Conservation (phyloP, 92 coral and sea anemone genomes). For the Zoanthus solanderi region DNA sequence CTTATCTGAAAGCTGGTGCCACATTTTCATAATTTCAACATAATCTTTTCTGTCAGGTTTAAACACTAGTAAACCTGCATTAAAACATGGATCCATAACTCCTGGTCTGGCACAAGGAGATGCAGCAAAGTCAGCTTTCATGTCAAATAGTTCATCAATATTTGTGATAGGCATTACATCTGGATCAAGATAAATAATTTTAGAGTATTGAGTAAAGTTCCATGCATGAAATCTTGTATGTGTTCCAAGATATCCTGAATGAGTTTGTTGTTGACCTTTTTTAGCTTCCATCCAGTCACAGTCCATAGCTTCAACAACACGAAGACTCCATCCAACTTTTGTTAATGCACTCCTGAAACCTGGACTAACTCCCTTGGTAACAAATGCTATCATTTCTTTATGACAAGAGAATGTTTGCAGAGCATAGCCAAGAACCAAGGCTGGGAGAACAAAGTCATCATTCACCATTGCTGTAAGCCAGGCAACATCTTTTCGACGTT, state of each 20-base stretch:
- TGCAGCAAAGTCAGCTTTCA: slow-evolving; percentile 86
- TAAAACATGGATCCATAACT: slow-evolving; percentile 88
- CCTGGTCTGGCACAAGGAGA: slow-evolving; percentile 86
- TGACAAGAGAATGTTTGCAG: slow-evolving; percentile 74
- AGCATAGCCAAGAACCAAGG: slow-evolving; percentile 74
- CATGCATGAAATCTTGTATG: slow-evolving; percentile 95
- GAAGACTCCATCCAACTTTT: slow-evolving; percentile 81
- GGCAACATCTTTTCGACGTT: slow-evolving; percentile 60
- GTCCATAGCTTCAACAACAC: slow-evolving; percentile 79
- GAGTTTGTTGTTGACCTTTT: slow-evolving; percentile 49
- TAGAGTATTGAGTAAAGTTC: slow-evolving; percentile 82
- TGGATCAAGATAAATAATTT: slow-evolving; percentile 89
- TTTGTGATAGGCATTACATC: slow-evolving; percentile 90
- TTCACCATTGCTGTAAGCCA: slow-evolving; percentile 85
- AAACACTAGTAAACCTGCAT: slow-evolving; percentile 90
- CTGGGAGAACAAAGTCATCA: slow-evolving; percentile 78
- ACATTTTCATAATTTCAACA: slow-evolving; percentile 62
- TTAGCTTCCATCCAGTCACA: slow-evolving; percentile 89
- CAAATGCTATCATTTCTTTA: slow-evolving; percentile 82
- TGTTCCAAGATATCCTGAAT: slow-evolving; percentile 78
- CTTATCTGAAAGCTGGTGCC: slow-evolving; percentile 58
- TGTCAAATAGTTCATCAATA: slow-evolving; percentile 88
- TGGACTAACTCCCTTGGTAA: slow-evolving; percentile 71
- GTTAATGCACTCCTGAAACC: slow-evolving; percentile 71
- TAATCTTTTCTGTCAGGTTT: slow-evolving; percentile 59